Evolutionary conservation across 1,140 invertebrate species (phyloP).

Genomic region (Tigriopus japonicus): DNA sequence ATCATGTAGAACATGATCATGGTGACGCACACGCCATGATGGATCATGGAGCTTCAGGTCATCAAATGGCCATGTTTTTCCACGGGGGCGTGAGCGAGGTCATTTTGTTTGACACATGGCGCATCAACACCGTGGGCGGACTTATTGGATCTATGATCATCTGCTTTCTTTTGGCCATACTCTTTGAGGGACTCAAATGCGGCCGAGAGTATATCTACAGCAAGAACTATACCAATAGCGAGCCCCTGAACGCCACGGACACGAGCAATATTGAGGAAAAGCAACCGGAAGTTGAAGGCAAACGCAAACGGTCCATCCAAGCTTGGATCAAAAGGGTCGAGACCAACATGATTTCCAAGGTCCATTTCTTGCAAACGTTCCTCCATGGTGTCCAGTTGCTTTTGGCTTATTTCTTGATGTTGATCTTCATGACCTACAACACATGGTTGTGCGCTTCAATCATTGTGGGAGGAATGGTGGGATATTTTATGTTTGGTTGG

Average conservation of each 20-base stretch:
- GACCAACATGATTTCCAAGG: conserved; percentile 18
- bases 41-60: no score
- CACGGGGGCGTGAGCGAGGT: conserved; percentile 50
- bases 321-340: no score
- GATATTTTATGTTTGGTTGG: conserved; percentile 89
- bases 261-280: no score
- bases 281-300: no score
- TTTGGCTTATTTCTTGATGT: conserved; percentile 80
- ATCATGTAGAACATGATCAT: no score
- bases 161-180: conserved; percentile 58
- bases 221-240: no score
- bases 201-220: no score
- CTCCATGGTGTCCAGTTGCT: conserved; percentile 62
- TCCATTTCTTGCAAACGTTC: conserved; percentile 64
- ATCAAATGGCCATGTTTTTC: conserved; percentile 52
- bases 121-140: conserved; percentile 42
- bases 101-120: conserved; percentile 53
- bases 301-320: no score
- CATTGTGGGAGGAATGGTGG: conserved; percentile 65
- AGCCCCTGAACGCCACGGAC: no score
- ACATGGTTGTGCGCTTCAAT: conserved; percentile 77
- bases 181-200: conserved; percentile 76
- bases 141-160: conserved; percentile 63
- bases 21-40: no score
- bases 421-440: conserved; percentile 98